Conservation (phyloP, 1,140 invertebrate genomes). For the Euura saliciscinereae region DNA sequence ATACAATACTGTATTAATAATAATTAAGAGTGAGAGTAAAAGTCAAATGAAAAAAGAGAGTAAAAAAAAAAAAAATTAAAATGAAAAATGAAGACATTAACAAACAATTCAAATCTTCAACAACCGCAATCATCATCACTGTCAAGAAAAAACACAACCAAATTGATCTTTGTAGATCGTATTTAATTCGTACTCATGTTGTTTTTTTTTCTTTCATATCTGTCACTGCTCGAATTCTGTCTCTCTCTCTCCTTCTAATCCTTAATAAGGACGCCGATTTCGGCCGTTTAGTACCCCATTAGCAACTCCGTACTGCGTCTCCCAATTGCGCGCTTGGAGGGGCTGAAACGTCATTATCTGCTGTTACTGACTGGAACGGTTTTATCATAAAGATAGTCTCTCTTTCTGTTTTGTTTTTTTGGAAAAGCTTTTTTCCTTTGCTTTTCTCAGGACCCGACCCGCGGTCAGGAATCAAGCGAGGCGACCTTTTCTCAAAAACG, state of each 20-base stretch:
- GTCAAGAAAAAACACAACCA: slow-evolving; percentile 57
- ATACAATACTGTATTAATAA: neutral
- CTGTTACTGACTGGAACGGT: neutral
- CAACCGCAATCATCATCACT: slow-evolving; percentile 56
- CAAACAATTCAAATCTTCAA: slow-evolving; percentile 56
- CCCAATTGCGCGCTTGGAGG: slow-evolving; percentile 11
- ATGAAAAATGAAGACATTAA: slow-evolving; percentile 40
- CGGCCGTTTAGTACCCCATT: slow-evolving; percentile 1
- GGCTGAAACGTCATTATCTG: slow-evolving; percentile 9
- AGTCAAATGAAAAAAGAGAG: slow-evolving; percentile 18
- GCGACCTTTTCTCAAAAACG: too few species aligned
- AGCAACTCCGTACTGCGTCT: slow-evolving; percentile 8
- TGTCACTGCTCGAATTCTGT: slow-evolving; percentile 3
- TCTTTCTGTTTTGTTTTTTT: too few species aligned
- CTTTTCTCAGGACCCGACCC: too few species aligned
- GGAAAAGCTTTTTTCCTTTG: too few species aligned
- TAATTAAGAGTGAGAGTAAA: neutral
- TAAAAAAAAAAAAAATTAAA: slow-evolving; percentile 40
- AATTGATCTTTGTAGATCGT: slow-evolving; percentile 43
- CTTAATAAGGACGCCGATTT: slow-evolving; percentile 7
- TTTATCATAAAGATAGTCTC: too few species aligned
- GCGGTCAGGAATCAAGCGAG: too few species aligned
- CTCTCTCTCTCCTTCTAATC: neutral
- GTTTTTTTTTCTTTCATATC: slow-evolving; percentile 5
- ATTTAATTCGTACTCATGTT: slow-evolving; percentile 2